Conservation (phyloP, 1,140 invertebrate genomes). For the Tribolium madens region DNA sequence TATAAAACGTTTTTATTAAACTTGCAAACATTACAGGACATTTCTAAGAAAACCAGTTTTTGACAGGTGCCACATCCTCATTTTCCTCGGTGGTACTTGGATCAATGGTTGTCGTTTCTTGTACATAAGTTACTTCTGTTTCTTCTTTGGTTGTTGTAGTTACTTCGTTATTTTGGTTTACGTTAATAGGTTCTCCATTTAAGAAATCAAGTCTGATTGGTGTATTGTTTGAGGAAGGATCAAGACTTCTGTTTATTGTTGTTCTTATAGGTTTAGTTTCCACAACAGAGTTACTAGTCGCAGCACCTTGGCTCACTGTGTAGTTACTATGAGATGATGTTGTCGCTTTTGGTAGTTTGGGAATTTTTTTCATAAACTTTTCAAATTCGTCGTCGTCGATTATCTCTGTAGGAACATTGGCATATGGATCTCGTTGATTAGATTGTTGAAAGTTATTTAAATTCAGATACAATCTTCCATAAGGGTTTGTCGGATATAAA, state of each 20-base stretch:
- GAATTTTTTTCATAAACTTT: constrained; percentile 5
- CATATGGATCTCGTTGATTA: constrained; percentile 2
- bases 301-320: neutral
- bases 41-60: neutral
- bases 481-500: neutral
- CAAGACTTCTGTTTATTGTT: neutral
- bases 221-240: neutral
- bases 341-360: neutral
- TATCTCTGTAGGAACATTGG: constrained; percentile 17
- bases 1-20: neutral
- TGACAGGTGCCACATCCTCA: neutral
- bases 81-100: neutral
- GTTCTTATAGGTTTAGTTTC: neutral
- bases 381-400: constrained; percentile 19
- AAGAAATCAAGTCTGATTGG: neutral
- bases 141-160: constrained; percentile 20
- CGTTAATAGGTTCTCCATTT: neutral
- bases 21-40: neutral
- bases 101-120: neutral
- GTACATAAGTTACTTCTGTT: neutral
- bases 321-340: neutral
- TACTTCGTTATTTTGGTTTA: neutral
- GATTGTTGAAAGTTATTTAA: neutral
- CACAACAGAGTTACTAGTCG: constrained; percentile 1
- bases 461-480: neutral